Base-by-base conservation (phyloP, 2,888 invertebrate genomes). In the Tenthredo distinguenda region DNA sequence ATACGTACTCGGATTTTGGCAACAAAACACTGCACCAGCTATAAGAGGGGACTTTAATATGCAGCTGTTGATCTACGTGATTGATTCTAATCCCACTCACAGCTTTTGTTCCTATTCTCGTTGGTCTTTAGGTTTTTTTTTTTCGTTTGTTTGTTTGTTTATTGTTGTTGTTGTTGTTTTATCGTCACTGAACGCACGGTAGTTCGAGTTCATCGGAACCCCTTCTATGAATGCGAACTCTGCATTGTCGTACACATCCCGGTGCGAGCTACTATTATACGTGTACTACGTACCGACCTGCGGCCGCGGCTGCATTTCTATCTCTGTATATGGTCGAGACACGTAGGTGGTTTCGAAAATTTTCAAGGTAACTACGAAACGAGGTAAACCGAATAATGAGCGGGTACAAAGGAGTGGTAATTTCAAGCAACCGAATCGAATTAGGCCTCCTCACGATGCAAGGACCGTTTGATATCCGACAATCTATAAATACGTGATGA, bases 11-110 rank as follows among this genome's bases (percentile, higher is more conserved):
- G n/a, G 72, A 74, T 74, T 74, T 74, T 74, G 72, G 72, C 21
- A 74, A 40, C 72, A 43, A 74, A 74, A 74, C 68, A 34, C 9
- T 26, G 21, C 21, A 26, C 26, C 62, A 2, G 62, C 21, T 26
- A 26, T 21, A 1, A 21, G 26, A 10, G 26, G 10, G 10, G 62
- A 12, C 62, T 62, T 12, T 55, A n/a, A 62, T 26, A 62, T 31
- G 18, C 68, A 26, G 31, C n/a, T 40, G 43, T 74, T 43, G 40
- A 74, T 74, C n/a, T n/a, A 74, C n/a, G 43, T 43, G 72, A 74
- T 74, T 74, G 72, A 74, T 74, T 74, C 43, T 21, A 43, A 74
- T 74, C 72, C 72, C 43, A n/a, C 43, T 31, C 68, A 26, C 5
- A 34, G 68, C 68, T 18, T 31, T 74, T 74, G 43, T 74, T 12